Percentiles rank a stretch among this genome's conserved stretches.
phyloP scores from a whole-genome alignment of 2,113 vertebrate species.

The Nothoprocta perdicaria region DNA sequence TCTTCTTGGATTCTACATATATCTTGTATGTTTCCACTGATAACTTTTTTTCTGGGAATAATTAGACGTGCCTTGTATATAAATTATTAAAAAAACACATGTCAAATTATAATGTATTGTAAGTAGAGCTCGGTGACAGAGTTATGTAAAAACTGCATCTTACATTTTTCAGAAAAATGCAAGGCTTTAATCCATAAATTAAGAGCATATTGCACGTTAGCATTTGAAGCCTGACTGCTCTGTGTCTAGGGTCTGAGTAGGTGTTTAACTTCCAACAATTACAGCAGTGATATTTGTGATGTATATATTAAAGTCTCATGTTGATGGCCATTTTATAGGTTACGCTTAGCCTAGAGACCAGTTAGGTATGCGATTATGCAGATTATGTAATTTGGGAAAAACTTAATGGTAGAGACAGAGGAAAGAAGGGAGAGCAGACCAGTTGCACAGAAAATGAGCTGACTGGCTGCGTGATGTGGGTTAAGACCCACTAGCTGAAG shows the following conservation, averaged over 20 bases:
- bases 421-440: neutral
- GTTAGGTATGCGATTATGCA: neutral
- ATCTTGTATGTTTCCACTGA: neutral
- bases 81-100: neutral
- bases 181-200: neutral
- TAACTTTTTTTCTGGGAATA: neutral
- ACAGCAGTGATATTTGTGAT: neutral
- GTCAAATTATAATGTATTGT: neutral
- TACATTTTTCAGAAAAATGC: neutral
- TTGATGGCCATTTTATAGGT: neutral
- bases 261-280: neutral
- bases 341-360: neutral
- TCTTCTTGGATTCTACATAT: neutral
- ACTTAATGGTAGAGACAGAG: neutral
- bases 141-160: neutral
- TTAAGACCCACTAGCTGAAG: neutral
- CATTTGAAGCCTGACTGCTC: neutral
- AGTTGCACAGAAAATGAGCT: neutral
- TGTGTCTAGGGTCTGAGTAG: neutral
- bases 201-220: neutral
- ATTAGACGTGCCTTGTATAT: neutral
- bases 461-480: neutral
- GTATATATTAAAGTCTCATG: neutral
- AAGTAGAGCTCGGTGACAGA: neutral
- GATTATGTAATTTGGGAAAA: neutral